Base-by-base conservation (phyloP, 2,113 vertebrate genomes). In the Ornithorhynchus anatinus region DNA sequence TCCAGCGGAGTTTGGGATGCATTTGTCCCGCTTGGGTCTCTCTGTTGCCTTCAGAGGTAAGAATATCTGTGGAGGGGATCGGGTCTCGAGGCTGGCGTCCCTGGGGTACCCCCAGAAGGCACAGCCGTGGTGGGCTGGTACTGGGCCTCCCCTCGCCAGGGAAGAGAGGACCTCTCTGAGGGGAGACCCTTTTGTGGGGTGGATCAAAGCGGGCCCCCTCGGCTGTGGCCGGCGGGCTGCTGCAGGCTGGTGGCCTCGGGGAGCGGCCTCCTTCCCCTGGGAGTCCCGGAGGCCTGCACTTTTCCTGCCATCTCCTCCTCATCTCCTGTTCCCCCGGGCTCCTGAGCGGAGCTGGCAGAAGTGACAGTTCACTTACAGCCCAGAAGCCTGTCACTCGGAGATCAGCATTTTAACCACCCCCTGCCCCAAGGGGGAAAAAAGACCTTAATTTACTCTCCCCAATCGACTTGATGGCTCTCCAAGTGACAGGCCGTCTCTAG, bases 1-100 rank as follows among this genome's bases (percentile, higher is more conserved):
- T 86, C 82, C 88, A 75, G 36, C 88, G 78, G 93, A 92, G 92
- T 93, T 91, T 91, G 89, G 77, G 62, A 77, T 85, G 84, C 84
- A 80, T 85, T 79, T 85, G 88, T 86, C 86, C 87, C 78, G 80
- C 73, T 69, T 45, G 36, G 74, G 48, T 72, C 33, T 85, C 80
- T 80, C 80, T 75, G 70, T 5, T 54, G 39, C 83, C 67, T 82
- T 84, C n/a, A n/a, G n/a, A n/a, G n/a, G n/a, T n/a, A n/a, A n/a
- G n/a, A n/a, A n/a, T n/a, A n/a, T n/a, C n/a, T n/a, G n/a, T n/a
- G n/a, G n/a, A n/a, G n/a, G n/a, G n/a, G n/a, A n/a, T n/a, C n/a
- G n/a, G n/a, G n/a, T n/a, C n/a, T n/a, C n/a, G n/a, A n/a, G n/a
- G n/a, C n/a, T n/a, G n/a, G n/a, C n/a, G n/a, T n/a, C n/a, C n/a